These are phyloP conservation scores for Tipula helvola DNA, from an alignment of 2,888 invertebrate genomes.

Conservation along the genomic window DNA sequence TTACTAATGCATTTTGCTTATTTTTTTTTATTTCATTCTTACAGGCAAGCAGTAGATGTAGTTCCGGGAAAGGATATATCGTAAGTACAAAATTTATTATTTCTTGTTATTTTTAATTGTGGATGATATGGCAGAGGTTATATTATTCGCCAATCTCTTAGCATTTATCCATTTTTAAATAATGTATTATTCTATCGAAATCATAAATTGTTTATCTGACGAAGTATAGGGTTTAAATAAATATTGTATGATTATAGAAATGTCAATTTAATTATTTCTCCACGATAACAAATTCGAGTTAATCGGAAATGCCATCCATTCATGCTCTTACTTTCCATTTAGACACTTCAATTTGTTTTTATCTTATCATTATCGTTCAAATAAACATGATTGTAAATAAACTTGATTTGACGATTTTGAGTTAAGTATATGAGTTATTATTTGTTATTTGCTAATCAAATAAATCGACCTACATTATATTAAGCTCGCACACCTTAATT, in stretches of 20 bases:
- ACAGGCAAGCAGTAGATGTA: slow-evolving; percentile 84
- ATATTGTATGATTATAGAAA: background rate
- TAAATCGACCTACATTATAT: background rate
- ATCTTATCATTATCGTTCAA: background rate
- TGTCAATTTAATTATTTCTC: background rate
- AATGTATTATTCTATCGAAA: too few species aligned
- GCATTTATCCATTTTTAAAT: background rate
- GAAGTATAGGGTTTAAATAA: background rate
- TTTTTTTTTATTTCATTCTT: slow-evolving; percentile 33
- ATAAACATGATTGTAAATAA: background rate
- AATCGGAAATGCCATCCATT: background rate
- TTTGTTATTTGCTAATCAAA: background rate
- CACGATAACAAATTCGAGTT: background rate
- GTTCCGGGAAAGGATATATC: slow-evolving; percentile 90
- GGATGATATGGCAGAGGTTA: background rate
- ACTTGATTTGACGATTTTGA: background rate
- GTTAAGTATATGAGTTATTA: background rate
- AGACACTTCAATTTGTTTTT: background rate
- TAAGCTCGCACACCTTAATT: too few species aligned
- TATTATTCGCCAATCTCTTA: too few species aligned
- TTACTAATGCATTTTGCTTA: background rate
- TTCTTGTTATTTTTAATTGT: background rate
- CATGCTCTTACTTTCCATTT: background rate
- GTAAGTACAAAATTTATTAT: slow-evolving; percentile 46
- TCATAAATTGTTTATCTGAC: background rate